These are phyloP conservation scores for Thymallus thymallus DNA, from an alignment of 2,113 vertebrate genomes.

Conservation along the genomic window DNA sequence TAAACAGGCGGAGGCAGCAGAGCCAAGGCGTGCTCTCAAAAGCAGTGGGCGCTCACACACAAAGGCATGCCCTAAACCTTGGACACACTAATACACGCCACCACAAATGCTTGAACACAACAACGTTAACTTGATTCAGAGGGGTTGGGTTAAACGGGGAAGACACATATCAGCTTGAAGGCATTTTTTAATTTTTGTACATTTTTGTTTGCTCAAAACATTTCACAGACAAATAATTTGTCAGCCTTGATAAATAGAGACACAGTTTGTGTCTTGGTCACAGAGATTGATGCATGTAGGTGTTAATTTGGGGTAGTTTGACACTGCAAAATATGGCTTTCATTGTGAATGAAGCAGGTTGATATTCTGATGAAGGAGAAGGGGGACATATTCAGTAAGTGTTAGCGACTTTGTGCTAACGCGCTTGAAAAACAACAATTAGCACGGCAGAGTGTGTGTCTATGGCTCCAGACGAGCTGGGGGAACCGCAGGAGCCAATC, in stretches of 20 bases:
- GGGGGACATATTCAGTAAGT: not conserved
- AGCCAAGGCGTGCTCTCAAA: slow-evolving; percentile 14
- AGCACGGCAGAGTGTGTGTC: not conserved
- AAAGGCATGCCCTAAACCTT: slow-evolving; percentile 8
- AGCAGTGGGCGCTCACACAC: slow-evolving; percentile 9
- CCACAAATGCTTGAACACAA: not conserved
- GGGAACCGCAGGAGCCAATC: not conserved
- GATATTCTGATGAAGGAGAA: not conserved
- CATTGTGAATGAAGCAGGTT: not conserved
- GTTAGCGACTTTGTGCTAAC: not conserved
- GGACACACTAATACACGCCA: slow-evolving; percentile 29
- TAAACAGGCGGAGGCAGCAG: slow-evolving; percentile 60
- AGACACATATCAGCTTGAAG: too few species aligned
- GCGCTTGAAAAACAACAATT: slow-evolving; percentile 1
- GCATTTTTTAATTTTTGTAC: not conserved
- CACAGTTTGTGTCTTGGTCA: too few species aligned
- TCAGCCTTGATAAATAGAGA: not conserved
- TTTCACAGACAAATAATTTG: not conserved
- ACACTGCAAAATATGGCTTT: too few species aligned
- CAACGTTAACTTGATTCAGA: not conserved
- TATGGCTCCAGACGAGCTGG: not conserved
- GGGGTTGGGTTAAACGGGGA: too few species aligned
- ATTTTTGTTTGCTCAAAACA: not conserved
- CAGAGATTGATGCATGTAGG: too few species aligned
- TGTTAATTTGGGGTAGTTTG: too few species aligned